Base-by-base conservation (phyloP, 35 echinoderm and acorn worm genomes). In the Ophiothrix spiculata region DNA sequence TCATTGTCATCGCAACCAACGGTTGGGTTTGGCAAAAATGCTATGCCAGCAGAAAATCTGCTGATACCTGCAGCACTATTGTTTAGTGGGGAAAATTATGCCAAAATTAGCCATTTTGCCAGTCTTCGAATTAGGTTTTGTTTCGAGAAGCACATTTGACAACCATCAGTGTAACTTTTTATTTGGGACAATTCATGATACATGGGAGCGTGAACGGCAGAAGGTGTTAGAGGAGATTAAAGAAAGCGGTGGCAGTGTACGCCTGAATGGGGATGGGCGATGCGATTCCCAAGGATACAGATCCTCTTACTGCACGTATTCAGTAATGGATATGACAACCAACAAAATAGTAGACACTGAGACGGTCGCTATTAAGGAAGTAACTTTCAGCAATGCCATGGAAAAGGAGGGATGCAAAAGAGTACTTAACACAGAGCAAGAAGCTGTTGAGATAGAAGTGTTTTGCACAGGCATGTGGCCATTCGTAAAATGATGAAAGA, bases 261-360 rank as follows among this genome's bases (percentile, higher is more conserved):
- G 31, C 8, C 14, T 85, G 32, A 38, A 34, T 31, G 87, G 87
- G 35, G 79, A 89, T 89, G 87, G 56, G 1, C 37, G 85, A 28
- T 88, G 91, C 56, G 85, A 93, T 31, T 84, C 86, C 32, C 85
- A 80, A 14, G 91, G 91, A 0, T 79, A 88, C 75, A 88, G 45
- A 80, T 79, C 91, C 42, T 84, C 88, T 35, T 92, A 81, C 34
- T 37, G 85, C n/a, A 74, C 80, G 1, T 92, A 92, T 33, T 76
- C 91, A 4, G 32, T 86, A 4, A 88, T 93, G 45, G 76, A 93
- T 13, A 19, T 56, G 1, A 37, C 69, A 0, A 93, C 81, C 1
- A 31, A 84, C 1, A 35, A 69, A 34, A 85, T 93, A 56, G 33
- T 89, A 8, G 39, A 77, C 31, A 80, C 77, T 23, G 63, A 60